Evolutionary conservation across 2,113 vertebrate genomes (phyloP), one percentile per base, ranked within the genome.

Genomic region (Blennius ocellaris): DNA sequence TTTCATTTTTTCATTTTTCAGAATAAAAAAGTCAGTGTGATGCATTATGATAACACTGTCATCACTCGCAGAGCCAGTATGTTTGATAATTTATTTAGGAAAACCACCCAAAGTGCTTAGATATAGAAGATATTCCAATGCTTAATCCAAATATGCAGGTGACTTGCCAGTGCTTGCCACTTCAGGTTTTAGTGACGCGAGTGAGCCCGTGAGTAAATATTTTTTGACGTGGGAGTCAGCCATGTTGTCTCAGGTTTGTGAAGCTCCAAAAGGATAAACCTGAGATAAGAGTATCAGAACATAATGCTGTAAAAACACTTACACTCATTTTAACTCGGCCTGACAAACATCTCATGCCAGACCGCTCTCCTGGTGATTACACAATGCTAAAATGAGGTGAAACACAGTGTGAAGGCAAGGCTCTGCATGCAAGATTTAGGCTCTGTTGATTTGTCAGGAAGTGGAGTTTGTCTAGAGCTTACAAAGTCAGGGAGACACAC

Each of bases 381-480:
- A 58, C 50, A 3, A 44, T 21, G 51, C 51, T 58, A 30, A 63
- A 72, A 74, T 66, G 73, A 82, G 72, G 75, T 80, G 73, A 82
- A 84, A 53, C 51, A 2, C 60, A 70, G 76, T 76, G 69, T 52
- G 54, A 70, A 16, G 56, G 71, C 37, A 38, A 59, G 53, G 36
- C 10, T 64, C 37, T 37, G 70, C 47, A n/a, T 56, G 69, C 49
- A 38, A 70, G 44, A 84, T 81, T 76, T 74, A 85, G 80, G 81
- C 56, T 14, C 7, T 66, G 81, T 80, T 68, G 66, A 78, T 80
- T 61, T 84, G 73, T 73, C 74, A 83, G 76, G 49, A 51, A 71
- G 64, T 44, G 6, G 44, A 75, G 82, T 82, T 87, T 83, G 76
- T 78, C 51, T 73, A 41, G 82, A 88, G 78, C 85, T 87, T 60